Evolutionary conservation across 2,113 vertebrate genomes (phyloP), one percentile per base, ranked within the genome.

Genomic region (Tautogolabrus adspersus): DNA sequence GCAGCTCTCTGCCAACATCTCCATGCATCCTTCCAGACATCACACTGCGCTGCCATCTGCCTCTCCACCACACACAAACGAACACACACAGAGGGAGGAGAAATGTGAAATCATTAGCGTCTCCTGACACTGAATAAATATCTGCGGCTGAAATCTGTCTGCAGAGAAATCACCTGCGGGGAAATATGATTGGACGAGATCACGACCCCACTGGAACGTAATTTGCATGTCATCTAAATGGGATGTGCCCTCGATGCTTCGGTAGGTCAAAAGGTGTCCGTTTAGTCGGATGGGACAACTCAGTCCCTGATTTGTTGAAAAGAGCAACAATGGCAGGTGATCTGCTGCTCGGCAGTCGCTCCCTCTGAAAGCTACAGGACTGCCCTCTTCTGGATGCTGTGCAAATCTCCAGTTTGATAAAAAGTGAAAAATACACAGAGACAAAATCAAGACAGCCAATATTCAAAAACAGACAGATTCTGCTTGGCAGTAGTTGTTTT

Each of bases 31-130:
- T 87, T 88, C 87, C 92, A 91, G 92, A 92, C 91, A 83, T 86
- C 92, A 92, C 82, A 91, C 91, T 90, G 92, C 3, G 92, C 87
- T 81, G 82, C 92, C 92, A 93, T 93, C 92, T 93, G 92, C 89
- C 91, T 81, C 85, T 40, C 78, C 66, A 64, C 26, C 71, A 66
- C 81, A 79, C 71, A 76, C 71, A 47, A 44, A 59, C 60, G 16
- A 42, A 57, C 51, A 49, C 67, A 47, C 68, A 42, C 44, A 55
- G 49, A 57, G 3, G 16, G 63, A 83, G 40, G 64, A 85, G 72
- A 84, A 63, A 87, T 82, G 83, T 44, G 61, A 82, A 85, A 92
- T 87, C 88, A 92, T 92, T 92, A 90, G 88, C 69, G 74, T 89
- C 86, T 88, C 79, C 83, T 81, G 84, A 88, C 91, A 91, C 81